Evolutionary conservation across 2,797 vertebrate species (phyloP).

Genomic region (Takifugu ocellatus): DNA sequence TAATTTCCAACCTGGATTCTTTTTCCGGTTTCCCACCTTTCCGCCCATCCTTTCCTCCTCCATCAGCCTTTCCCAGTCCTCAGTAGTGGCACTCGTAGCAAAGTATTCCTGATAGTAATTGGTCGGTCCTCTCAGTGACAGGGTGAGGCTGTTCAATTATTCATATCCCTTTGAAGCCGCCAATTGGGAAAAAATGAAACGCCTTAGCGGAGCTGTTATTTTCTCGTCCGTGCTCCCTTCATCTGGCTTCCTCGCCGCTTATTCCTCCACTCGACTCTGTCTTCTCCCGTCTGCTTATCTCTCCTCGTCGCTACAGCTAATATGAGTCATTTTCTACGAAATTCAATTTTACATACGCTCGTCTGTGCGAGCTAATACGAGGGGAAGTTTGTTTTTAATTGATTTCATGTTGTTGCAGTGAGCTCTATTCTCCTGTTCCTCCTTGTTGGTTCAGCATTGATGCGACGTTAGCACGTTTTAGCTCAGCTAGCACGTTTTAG

Average conservation of each 20-base stretch:
- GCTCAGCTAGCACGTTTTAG: no score
- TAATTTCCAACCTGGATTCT: not conserved
- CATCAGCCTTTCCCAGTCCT: conserved; percentile 10
- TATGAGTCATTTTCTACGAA: conserved; percentile 42
- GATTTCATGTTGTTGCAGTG: no score
- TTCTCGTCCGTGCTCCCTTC: conserved; percentile 32
- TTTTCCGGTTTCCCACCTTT: conserved; percentile 10
- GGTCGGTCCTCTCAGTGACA: conserved; percentile 56
- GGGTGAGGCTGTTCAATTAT: conserved; percentile 66
- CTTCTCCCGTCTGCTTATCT: conserved; percentile 24
- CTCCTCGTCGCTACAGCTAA: conserved; percentile 31
- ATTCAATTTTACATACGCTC: conserved; percentile 28
- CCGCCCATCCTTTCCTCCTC: conserved; percentile 6
- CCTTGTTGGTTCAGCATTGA: no score
- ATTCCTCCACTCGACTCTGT: not conserved
- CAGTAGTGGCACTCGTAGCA: conserved; percentile 44
- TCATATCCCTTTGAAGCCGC: conserved; percentile 72
- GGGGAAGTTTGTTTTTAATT: no score
- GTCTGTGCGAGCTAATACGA: no score
- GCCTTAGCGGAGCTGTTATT: conserved; percentile 42
- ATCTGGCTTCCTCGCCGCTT: conserved; percentile 14
- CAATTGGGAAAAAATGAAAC: conserved; percentile 46
- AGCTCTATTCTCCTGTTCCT: no score
- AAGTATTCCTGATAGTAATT: conserved; percentile 58
- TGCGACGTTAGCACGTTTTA: no score